These are phyloP conservation scores for Rhabditoides inermis DNA, from an alignment of 2,888 invertebrate genomes.

Conservation along the genomic window DNA sequence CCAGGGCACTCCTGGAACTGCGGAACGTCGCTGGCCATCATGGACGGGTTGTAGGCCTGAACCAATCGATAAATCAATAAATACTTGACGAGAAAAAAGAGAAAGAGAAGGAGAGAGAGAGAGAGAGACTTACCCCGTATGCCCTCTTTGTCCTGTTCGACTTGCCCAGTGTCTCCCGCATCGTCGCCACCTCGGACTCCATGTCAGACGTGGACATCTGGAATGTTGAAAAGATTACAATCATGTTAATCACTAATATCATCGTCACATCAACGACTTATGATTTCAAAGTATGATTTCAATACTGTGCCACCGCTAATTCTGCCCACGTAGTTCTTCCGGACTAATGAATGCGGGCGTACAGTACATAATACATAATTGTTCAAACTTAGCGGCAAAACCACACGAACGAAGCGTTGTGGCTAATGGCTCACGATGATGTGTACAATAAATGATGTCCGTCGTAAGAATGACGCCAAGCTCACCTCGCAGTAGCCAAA, in stretches of 20 bases:
- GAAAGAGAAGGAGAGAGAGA: no score
- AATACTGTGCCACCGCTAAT: no score
- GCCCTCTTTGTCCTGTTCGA: conserved; percentile 7
- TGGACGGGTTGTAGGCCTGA: conserved; percentile 39
- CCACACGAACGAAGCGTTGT: neutral
- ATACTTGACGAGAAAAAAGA: no score
- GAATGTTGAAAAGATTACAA: conserved; percentile 3
- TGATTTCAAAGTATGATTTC: no score
- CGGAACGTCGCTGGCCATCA: conserved; percentile 42
- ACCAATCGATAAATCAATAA: no score
- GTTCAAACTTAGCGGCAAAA: neutral
- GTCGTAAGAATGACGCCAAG: neutral
- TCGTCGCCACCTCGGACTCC: conserved; percentile 38
- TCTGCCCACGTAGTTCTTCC: no score
- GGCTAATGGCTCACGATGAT: no score
- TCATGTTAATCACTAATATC: neutral
- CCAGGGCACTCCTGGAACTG: conserved; percentile 52
- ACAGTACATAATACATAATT: neutral
- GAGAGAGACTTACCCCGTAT: no score
- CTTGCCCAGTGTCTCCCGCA: conserved; percentile 17
- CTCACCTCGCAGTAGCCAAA: conserved; percentile 49
- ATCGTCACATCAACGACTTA: neutral
- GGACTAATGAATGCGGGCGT: no score
- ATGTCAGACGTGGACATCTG: conserved; percentile 40
- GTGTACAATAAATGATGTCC: no score